Evolutionary conservation across 2,888 invertebrate species (phyloP).

Genomic region (Entomobrya multifasciata): DNA sequence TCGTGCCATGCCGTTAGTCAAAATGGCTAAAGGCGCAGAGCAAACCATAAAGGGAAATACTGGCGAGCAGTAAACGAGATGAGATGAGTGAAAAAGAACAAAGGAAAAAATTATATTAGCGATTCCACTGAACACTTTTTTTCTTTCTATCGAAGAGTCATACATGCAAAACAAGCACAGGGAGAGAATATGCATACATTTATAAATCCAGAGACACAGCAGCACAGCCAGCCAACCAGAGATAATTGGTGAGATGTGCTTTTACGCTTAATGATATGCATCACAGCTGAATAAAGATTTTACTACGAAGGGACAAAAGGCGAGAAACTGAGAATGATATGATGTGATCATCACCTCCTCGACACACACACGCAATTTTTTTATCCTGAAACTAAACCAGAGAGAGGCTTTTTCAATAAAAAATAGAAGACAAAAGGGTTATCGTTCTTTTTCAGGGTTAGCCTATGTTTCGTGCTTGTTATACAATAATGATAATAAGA

Average conservation of each 20-base stretch:
- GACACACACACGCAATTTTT: conserved; percentile 18
- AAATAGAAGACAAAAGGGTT: conserved; percentile 19
- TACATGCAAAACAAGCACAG: not conserved
- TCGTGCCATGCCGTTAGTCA: conserved; percentile 75
- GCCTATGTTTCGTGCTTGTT: conserved; percentile 27
- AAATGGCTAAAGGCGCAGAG: conserved; percentile 79
- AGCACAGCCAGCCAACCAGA: conserved; percentile 35
- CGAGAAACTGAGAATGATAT: conserved; percentile 34
- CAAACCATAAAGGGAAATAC: conserved; percentile 33
- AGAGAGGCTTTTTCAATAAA: not conserved
- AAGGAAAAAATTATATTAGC: conserved; percentile 39
- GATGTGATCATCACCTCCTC: conserved; percentile 23
- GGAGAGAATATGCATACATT: not conserved
- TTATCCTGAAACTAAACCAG: conserved; percentile 12
- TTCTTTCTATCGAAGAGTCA: not conserved
- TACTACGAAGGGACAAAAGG: conserved; percentile 55
- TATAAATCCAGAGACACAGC: not conserved
- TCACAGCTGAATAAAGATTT: conserved; percentile 61
- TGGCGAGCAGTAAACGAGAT: not conserved
- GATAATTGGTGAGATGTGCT: conserved; percentile 71
- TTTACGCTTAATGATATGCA: conserved; percentile 70
- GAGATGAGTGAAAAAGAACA: conserved; percentile 49
- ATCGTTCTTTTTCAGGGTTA: conserved; percentile 32
- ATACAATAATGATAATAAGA: conserved; percentile 54
- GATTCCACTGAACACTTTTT: not conserved